Conservation (phyloP, 2,888 invertebrate species). For the Lypha dubia region DNA sequence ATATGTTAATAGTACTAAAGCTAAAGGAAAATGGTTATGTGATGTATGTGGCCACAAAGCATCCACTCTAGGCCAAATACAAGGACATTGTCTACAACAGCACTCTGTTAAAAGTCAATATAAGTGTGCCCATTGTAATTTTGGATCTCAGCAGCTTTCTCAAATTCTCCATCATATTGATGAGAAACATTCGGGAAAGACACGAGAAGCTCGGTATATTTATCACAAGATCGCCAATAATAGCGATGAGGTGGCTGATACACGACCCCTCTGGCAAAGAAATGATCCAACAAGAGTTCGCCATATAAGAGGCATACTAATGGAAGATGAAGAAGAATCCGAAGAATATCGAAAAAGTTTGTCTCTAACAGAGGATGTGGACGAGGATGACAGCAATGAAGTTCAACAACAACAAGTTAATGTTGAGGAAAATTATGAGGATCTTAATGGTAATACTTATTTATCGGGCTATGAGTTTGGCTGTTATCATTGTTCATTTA, state of each 20-base stretch:
- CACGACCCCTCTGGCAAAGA: conserved; percentile 85
- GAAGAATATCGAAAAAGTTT: conserved; percentile 71
- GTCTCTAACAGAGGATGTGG: conserved; percentile 40
- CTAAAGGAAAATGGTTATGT: conserved; percentile 78
- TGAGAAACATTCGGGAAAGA: conserved; percentile 84
- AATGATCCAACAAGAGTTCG: conserved; percentile 85
- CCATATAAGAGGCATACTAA: conserved; percentile 86
- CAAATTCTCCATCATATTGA: conserved; percentile 86
- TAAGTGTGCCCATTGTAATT: conserved; percentile 88
- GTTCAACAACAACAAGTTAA: conserved; percentile 68
- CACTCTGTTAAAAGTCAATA: conserved; percentile 89
- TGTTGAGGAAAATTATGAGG: conserved; percentile 52
- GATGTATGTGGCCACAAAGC: conserved; percentile 76
- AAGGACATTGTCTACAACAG: conserved; percentile 73
- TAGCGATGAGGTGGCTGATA: conserved; percentile 73
- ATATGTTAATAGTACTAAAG: conserved; percentile 1
- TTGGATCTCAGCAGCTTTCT: conserved; percentile 84
- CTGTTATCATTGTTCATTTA: conserved; percentile 77
- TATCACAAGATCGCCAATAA: conserved; percentile 73
- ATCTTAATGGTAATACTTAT: conserved; percentile 16
- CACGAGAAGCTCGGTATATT: conserved; percentile 74
- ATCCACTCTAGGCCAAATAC: conserved; percentile 75
- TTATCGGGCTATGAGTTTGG: conserved; percentile 72
- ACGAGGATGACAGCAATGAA: conserved; percentile 65
- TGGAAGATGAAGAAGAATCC: conserved; percentile 84